Evolutionary conservation across 2,797 vertebrate genomes (phyloP).

Genomic region (Coranthus polyacanthus): DNA sequence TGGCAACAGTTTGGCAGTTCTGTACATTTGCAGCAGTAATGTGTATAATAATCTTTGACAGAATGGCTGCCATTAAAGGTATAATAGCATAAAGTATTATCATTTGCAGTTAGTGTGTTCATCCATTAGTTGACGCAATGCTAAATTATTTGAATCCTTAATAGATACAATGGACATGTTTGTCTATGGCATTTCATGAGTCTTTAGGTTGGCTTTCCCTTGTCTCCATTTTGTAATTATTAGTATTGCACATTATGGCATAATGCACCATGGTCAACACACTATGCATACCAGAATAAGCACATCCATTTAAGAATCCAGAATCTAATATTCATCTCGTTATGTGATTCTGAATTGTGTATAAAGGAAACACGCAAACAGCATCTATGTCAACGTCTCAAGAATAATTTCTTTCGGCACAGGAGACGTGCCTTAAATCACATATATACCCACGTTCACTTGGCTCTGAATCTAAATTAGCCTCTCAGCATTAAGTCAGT

Average conservation of each 20-base stretch:
- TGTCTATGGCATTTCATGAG: too few species aligned
- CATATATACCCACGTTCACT: slow-evolving; percentile 3
- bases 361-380: slow-evolving; percentile 1
- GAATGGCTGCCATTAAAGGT: slow-evolving; percentile 1
- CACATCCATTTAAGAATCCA: background rate
- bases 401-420: background rate
- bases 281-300: background rate
- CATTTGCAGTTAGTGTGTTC: background rate
- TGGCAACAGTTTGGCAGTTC: background rate
- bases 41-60: slow-evolving; percentile 6
- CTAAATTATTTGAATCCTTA: too few species aligned
- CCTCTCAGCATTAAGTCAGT: background rate
- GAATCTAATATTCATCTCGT: background rate
- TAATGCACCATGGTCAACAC: too few species aligned
- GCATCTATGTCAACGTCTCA: background rate
- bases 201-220: too few species aligned
- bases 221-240: too few species aligned
- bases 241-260: too few species aligned
- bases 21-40: slow-evolving; percentile 5
- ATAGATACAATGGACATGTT: too few species aligned
- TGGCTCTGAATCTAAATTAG: background rate
- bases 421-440: background rate
- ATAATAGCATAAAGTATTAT: slow-evolving; percentile 2
- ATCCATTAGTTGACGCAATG: too few species aligned
- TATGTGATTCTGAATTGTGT: background rate